Evolutionary conservation across 1,140 invertebrate genomes (phyloP), one percentile per base, ranked within the genome.

Genomic region (Drosophila subobscura): DNA sequence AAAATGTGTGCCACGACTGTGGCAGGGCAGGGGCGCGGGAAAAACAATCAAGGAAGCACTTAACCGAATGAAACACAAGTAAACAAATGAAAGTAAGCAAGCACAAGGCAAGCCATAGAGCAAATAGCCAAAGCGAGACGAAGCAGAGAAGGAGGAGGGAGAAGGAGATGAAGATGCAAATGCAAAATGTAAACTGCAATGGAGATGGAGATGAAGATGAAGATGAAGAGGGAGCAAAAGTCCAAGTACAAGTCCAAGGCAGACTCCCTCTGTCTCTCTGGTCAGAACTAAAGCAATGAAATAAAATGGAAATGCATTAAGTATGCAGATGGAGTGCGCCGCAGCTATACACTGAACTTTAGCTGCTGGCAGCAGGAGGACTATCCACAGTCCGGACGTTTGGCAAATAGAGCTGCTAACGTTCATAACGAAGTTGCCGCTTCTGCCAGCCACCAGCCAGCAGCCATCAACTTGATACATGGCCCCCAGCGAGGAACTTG

Each of bases 61-160:
- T 86, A 86, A 86, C 81, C 81, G 81, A 86, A 86, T 86, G 81
- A 86, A 86, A 88, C 74, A 81, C 83, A 86, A 86, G 81, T 81
- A 86, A 86, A 86, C 81, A 86, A 86, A 86, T 86, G 81, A 86
- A 86, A 77, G 77, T 78, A 78, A 81, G 77, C 65, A 85, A 81
- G 77, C 68, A 64, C 77, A 86, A 86, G 81, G 74, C 81, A 78
- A 80, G 79, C 75, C 79, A 75, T 72, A 64, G 66, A 73, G 71
- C 64, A 84, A 76, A 77, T 66, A 76, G 56, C 60, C 42, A 49
- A 22, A 51, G 58, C 61, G 54, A 20, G 42, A 37, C 41, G 23
- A 20, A 20, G 16, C 37, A 40, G 42, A 49, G 7, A 3, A n/a
- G n/a, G 4, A 42, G 37, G 16, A 20, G 16, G 16, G 16, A 20